These are phyloP conservation scores for Elegia similella DNA, from an alignment of 2,888 invertebrate species.

Conservation along the genomic window DNA sequence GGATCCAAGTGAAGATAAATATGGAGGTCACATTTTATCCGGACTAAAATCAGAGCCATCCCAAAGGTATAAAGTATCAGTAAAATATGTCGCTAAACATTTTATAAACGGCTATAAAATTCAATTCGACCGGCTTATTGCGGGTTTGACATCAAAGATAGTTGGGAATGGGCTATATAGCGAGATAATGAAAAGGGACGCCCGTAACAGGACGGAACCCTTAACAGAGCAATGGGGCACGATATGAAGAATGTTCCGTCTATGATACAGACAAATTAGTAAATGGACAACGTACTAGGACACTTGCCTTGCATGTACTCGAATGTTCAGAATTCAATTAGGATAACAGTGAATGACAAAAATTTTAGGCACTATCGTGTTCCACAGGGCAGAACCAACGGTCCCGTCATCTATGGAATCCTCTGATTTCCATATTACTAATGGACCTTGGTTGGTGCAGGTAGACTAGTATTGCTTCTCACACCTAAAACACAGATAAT, in stretches of 20 bases:
- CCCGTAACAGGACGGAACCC: conserved; percentile 52
- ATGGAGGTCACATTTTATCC: conserved; percentile 7
- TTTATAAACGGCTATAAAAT: conserved; percentile 55
- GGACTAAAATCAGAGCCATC: conserved; percentile 41
- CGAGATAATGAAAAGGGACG: conserved; percentile 57
- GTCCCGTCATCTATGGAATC: too few species aligned
- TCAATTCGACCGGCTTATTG: conserved; percentile 53
- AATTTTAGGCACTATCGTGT: too few species aligned
- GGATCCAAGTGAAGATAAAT: background rate
- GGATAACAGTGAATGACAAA: too few species aligned
- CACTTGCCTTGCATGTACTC: background rate
- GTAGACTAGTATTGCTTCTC: too few species aligned
- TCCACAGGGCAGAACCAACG: too few species aligned
- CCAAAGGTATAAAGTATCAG: conserved; percentile 37
- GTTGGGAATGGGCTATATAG: conserved; percentile 53
- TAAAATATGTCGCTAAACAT: conserved; percentile 42
- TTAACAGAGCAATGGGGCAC: conserved; percentile 59
- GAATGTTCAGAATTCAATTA: too few species aligned
- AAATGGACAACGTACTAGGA: background rate
- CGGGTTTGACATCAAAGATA: conserved; percentile 61
- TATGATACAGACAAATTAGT: background rate
- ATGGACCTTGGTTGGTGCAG: too few species aligned
- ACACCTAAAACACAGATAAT: too few species aligned
- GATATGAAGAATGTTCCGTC: conserved; percentile 63
- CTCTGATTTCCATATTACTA: too few species aligned